Evolutionary conservation across 2,797 vertebrate species (phyloP).

Genomic region (Poeciliopsis paucimaculata): DNA sequence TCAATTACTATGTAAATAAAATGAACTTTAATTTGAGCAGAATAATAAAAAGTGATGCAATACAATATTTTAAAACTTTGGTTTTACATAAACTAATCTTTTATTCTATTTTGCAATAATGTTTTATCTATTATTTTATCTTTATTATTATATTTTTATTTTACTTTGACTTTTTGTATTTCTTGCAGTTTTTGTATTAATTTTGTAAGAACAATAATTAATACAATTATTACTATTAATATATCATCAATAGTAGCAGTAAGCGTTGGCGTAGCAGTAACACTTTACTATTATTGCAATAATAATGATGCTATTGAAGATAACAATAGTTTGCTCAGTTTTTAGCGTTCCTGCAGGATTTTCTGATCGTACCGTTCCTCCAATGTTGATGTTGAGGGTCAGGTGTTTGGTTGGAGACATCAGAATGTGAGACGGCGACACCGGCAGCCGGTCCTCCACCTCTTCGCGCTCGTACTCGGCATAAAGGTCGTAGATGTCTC

Average conservation of each 20-base stretch:
- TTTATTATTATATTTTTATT: not conserved
- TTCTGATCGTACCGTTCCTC: constrained; percentile 80
- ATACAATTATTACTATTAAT: not conserved
- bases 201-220: not conserved
- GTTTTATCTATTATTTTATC: not conserved
- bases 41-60: not conserved
- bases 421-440: constrained; percentile 25
- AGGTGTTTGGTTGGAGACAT: constrained; percentile 55
- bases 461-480: constrained; percentile 82
- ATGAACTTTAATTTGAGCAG: not conserved
- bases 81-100: not conserved
- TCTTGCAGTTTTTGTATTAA: not conserved
- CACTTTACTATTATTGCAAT: not conserved
- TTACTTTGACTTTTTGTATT: not conserved
- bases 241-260: not conserved
- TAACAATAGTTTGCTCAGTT: not conserved
- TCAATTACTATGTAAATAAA: not conserved
- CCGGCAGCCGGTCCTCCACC: constrained; percentile 45
- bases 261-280: not conserved
- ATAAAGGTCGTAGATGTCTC: constrained; percentile 84
- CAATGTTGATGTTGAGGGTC: constrained; percentile 89
- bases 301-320: too few species aligned
- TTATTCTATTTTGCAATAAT: not conserved
- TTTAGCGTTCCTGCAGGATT: not conserved
- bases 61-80: not conserved